Conservation (phyloP, 2,797 vertebrate species). For the Smutsia gigantea region DNA sequence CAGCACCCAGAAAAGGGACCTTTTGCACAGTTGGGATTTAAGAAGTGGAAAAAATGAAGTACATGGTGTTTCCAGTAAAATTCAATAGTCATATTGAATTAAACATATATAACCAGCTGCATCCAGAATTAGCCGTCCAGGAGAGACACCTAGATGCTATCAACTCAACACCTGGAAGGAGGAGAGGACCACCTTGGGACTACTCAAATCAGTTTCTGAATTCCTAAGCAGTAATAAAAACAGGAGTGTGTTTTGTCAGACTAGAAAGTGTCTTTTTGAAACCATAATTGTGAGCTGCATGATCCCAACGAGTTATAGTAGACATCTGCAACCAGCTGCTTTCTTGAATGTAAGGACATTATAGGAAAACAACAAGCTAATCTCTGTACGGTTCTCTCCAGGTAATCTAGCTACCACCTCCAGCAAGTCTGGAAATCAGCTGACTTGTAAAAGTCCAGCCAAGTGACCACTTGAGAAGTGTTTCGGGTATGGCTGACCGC, state of each 20-base stretch:
- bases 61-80: neutral
- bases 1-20: neutral
- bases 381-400: neutral
- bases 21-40: neutral
- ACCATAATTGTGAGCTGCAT: neutral
- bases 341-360: neutral
- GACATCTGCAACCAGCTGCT: neutral
- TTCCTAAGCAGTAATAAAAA: neutral
- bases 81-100: neutral
- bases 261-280: conserved; percentile 44
- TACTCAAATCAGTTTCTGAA: neutral
- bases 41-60: neutral
- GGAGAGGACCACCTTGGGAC: neutral
- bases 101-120: neutral
- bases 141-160: neutral
- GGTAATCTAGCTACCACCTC: neutral
- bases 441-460: neutral
- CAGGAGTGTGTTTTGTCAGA: neutral
- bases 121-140: neutral
- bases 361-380: neutral
- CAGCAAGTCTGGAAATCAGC: neutral
- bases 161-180: neutral
- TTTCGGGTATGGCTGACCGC: neutral
- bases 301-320: neutral
- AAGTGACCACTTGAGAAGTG: conserved; percentile 19